Evolutionary conservation across 2,113 vertebrate genomes (phyloP).

Genomic region (Camelus bactrianus): DNA sequence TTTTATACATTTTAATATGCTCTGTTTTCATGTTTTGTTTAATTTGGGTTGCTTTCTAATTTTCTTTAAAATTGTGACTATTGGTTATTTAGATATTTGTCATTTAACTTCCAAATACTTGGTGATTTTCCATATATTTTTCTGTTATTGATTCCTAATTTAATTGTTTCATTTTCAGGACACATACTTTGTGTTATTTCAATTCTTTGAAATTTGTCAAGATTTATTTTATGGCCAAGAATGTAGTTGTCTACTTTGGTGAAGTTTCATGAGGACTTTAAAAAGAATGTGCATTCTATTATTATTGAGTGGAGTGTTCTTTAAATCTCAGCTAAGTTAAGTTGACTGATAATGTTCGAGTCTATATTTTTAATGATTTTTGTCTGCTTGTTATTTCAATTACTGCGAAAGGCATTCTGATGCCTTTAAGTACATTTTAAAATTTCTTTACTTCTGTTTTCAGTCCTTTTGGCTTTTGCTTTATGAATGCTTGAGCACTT

Average conservation of each 20-base stretch:
- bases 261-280: neutral
- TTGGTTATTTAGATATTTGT: neutral
- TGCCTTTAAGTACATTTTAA: neutral
- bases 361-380: slow-evolving; percentile 1
- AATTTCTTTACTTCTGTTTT: slow-evolving; percentile 4
- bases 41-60: neutral
- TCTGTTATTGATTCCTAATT: neutral
- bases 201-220: neutral
- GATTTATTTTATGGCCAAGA: neutral
- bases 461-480: neutral
- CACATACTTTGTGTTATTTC: neutral
- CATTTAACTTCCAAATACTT: neutral
- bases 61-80: neutral
- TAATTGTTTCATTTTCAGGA: neutral
- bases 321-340: neutral
- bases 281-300: neutral
- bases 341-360: neutral
- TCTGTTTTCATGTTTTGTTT: neutral
- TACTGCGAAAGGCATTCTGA: neutral
- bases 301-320: neutral
- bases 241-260: neutral
- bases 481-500: neutral
- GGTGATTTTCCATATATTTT: neutral
- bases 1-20: neutral
- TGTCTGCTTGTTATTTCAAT: neutral